Evolutionary conservation across 2,797 vertebrate species (phyloP), one percentile per base, ranked within the genome.

Genomic region (Myiotriccus ornatus): DNA sequence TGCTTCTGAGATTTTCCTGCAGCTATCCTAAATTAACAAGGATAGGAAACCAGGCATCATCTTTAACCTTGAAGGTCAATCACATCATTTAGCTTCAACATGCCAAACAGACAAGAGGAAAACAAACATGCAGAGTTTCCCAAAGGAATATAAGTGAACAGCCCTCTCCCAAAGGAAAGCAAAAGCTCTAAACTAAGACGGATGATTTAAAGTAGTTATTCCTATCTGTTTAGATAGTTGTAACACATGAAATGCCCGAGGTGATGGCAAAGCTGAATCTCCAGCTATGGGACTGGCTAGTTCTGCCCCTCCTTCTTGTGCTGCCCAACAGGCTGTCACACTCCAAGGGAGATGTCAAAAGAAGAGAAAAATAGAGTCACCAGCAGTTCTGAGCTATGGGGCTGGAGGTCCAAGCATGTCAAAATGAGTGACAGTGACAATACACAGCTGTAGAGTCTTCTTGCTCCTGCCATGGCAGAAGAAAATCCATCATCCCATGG

Each of bases 41-140:
- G 53, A 87, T 93, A 2, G 0, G 74, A 95, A 97, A 57, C 20
- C 4, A 25, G 64, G 78, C 56, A 90, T 89, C 37, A 56, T 84
- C 52, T 8, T 6, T 53, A 82, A 89, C 81, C 88, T 49, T 67
- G 46, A 90, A 94, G 89, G 95, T 92, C 90, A 87, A 37, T 67
- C 81, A 68, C 81, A 68, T 93, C 27, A 75, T 95, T 95, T 85
- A 64, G 67, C 75, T 93, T 85, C 75, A 62, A 50, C 9, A 24
- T 62, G 89, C 65, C 60, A 75, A 94, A 65, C 35, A 94, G 44
- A 50, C 83, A 59, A 67, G 87, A 95, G 3, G 0, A 92, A 95
- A 93, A 94, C 67, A 94, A 94, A 84, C 59, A 76, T 14, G 32
- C 0, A 1, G 49, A 74, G 53, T 47, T 92, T 92, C 75, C 74